Evolutionary conservation across 2,113 vertebrate genomes (phyloP).

Genomic region (Charina bottae): DNA sequence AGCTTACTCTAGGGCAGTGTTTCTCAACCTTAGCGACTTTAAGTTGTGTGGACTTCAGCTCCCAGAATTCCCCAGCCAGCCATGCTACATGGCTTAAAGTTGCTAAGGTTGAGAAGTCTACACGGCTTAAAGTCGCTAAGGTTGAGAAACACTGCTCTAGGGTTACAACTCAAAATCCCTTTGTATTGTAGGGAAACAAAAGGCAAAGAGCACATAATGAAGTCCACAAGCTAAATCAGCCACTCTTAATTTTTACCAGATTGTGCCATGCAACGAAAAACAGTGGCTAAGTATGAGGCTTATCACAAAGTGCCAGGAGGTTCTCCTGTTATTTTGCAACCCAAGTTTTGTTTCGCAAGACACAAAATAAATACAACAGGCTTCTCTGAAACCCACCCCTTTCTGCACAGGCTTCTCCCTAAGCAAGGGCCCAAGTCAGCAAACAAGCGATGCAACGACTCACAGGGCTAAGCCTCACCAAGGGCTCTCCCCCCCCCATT

Average conservation of each 20-base stretch:
- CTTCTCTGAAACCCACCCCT: not conserved
- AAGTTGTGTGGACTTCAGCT: no score
- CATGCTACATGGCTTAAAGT: no score
- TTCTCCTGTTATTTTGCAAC: not conserved
- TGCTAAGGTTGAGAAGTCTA: no score
- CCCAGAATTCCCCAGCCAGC: no score
- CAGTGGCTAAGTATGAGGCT: not conserved
- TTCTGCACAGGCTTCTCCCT: not conserved
- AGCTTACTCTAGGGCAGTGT: not conserved
- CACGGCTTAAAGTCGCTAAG: no score
- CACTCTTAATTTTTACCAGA: not conserved
- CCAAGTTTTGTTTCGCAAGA: not conserved
- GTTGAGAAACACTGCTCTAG: no score
- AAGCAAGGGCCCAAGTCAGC: not conserved
- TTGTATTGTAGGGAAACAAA: no score
- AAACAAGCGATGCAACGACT: not conserved
- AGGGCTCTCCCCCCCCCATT: no score
- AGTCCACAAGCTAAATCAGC: not conserved
- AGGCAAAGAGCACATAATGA: not conserved
- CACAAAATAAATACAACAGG: not conserved
- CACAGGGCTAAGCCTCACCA: no score
- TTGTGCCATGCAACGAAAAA: not conserved
- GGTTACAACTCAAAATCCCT: not conserved
- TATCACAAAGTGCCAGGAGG: not conserved
- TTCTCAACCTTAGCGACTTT: no score